A percentile compares a stretch with the other conserved stretches of the same genome.
These are phyloP conservation scores for Thalpophila matura DNA, from an alignment of 2,888 invertebrate species.

Conservation along the genomic window DNA sequence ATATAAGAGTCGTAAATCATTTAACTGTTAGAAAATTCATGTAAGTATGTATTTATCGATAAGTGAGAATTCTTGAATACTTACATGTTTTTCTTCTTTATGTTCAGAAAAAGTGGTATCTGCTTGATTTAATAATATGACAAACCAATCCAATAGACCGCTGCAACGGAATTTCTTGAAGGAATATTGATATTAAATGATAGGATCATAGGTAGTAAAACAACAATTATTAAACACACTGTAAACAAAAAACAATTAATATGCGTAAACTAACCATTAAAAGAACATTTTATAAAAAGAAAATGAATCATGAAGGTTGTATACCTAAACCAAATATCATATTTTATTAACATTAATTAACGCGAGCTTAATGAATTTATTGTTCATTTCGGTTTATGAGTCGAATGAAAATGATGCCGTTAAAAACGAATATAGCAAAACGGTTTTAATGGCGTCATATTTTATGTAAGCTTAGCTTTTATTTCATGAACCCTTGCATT, in stretches of 20 bases:
- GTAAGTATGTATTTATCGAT: slow-evolving; percentile 1
- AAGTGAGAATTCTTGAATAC: not conserved
- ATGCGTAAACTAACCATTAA: not conserved
- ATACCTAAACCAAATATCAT: slow-evolving; percentile 30
- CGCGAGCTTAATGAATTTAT: slow-evolving; percentile 54
- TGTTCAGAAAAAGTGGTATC: too few species aligned
- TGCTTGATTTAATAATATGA: too few species aligned
- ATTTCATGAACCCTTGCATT: slow-evolving; percentile 74
- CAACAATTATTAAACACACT: not conserved
- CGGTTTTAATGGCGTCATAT: slow-evolving; percentile 53
- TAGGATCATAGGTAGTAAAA: too few species aligned
- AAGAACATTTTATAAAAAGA: slow-evolving; percentile 20
- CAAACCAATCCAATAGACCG: too few species aligned
- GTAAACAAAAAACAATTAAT: not conserved
- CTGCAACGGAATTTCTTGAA: too few species aligned
- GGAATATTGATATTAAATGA: too few species aligned
- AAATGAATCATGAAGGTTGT: slow-evolving; percentile 3
- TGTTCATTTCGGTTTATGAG: slow-evolving; percentile 55
- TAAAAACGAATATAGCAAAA: slow-evolving; percentile 54
- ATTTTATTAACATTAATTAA: slow-evolving; percentile 51
- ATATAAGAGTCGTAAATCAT: slow-evolving; percentile 22
- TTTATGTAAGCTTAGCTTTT: slow-evolving; percentile 65
- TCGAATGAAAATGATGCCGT: slow-evolving; percentile 42
- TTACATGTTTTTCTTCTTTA: too few species aligned
- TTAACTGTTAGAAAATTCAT: slow-evolving; percentile 22